Base-by-base conservation (phyloP, 92 coral and sea anemone genomes). In the Metridium senile region DNA sequence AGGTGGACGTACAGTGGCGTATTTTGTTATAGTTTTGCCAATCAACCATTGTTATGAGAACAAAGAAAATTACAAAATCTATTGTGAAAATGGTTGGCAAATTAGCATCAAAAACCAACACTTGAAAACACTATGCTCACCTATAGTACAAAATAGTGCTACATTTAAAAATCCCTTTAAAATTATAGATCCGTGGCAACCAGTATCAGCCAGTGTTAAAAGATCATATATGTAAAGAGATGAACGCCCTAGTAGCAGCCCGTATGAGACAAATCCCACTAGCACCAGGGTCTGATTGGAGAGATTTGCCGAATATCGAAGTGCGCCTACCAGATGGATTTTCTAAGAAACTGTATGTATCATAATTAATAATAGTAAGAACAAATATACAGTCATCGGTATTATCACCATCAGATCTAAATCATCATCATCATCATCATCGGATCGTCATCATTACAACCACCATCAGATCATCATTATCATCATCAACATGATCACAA, bases 201-300 rank as follows among this genome's bases (percentile, higher is more conserved):
- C 93, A 94, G 66, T 83, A 89, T 72, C 91, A 95, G 70, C 92
- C 97, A 47, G 78, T 91, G 11, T 89, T 95, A 45, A 82, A 92
- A 82, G 99, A 95, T 64, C 99, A 95, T 74, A 91, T 92, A 65
- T 92, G 99, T 81, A 95, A 95, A 66, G 93, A 95, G 72, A 95
- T 95, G 99, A 88, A 90, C 57, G 86, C 99, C 32, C 71, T 95
- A 35, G 99, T 95, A 9, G 96, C 88, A 46, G 96, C 86, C 25
- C 94, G 99, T 69, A 95, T 95, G 90, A 91, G 90, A 27, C 79
- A 91, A 78, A 95, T 95, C 62, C 99, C 99, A 27, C 82, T 84
- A 25, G 90, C 92, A 35, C 99, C 97, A 23, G 99, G 99, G 25
- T 95, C 99, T 11, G 99, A 95, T 70, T 95, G 99, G 99, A 89